These are phyloP conservation scores for Leptinotarsa rubiginosa DNA, from an alignment of 2,888 invertebrate species.

Conservation along the genomic window DNA sequence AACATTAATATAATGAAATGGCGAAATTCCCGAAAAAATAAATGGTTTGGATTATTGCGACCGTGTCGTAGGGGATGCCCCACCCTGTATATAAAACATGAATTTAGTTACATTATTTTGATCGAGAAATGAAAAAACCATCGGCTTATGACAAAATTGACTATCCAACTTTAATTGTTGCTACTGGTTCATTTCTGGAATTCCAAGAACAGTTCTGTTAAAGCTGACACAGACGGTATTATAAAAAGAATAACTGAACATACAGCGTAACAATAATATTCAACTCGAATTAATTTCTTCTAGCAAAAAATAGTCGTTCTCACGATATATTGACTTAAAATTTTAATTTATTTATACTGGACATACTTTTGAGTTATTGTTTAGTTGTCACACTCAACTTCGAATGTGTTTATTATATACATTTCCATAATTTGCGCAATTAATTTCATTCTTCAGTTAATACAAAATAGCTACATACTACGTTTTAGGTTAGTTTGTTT, in stretches of 20 bases:
- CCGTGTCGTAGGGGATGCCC: no score
- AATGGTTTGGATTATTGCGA: no score
- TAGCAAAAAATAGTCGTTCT: constrained; percentile 51
- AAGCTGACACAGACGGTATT: constrained; percentile 43
- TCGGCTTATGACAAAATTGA: no score
- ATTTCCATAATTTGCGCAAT: constrained; percentile 29
- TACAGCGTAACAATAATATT: constrained; percentile 34
- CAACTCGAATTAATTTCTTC: constrained; percentile 36
- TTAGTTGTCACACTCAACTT: constrained; percentile 50
- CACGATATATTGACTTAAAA: constrained; percentile 45
- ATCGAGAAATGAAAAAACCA: not conserved
- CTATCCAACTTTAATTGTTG: not conserved
- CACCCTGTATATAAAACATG: no score
- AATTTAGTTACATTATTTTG: no score
- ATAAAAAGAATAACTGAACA: constrained; percentile 34
- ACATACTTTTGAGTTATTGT: constrained; percentile 52
- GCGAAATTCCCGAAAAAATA: no score
- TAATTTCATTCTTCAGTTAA: constrained; percentile 8
- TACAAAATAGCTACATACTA: constrained; percentile 40
- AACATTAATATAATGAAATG: no score
- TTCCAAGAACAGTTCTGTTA: constrained; percentile 36
- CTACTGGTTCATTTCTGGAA: not conserved
- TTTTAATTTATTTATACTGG: constrained; percentile 44
- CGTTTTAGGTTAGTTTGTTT: constrained; percentile 20
- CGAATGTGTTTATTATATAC: constrained; percentile 47